Base-by-base conservation (phyloP, 2,113 vertebrate species). In the Naja naja region DNA sequence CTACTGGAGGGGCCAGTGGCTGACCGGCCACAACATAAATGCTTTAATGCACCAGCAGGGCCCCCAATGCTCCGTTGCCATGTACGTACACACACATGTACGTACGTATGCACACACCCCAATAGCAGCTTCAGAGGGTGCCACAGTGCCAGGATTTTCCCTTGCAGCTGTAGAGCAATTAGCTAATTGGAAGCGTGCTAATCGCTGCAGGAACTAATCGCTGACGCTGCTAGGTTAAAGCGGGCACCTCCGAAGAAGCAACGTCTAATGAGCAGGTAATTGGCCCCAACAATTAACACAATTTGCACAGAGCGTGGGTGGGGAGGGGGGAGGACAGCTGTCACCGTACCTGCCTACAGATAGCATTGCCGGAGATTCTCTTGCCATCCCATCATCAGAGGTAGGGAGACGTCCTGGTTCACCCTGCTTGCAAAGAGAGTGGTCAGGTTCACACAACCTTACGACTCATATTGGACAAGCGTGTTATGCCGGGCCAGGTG, bases 211-310 rank as follows among this genome's bases (percentile, higher is more conserved):
- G 87, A 89, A 85, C 94, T 97, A 89, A 90, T 93, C 90, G 92
- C 81, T 81, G 91, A 89, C 0, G 0, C 85, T 49, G 93, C 69
- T 27, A 88, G 91, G 95, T 96, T 96, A 96, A 43, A 97, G 87
- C 2, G 20, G 95, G 94, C 92, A 91, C 94, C 39, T 94, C 45
- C 0, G 0, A 27, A 3, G 12, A 90, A 88, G 64, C 64, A 5
- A 49, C 93, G 49, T 0, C 91, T 97, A 96, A 95, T n/a, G 93
- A 94, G 92, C 94, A 97, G 89, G 92, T 97, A 97, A 97, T 96
- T 96, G 34, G 93, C 87, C 1, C 93, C 89, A 97, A 95, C 95
- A 95, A 96, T 97, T 94, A 96, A 0, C 0, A 85, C 88, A 94
- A 93, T 93, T 93, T 85, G 92, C 52, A 58, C n/a, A 5, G 54